phyloP scores from a whole-genome alignment of 2,888 invertebrate species.

The Liopterus haemorrhoidalis region DNA sequence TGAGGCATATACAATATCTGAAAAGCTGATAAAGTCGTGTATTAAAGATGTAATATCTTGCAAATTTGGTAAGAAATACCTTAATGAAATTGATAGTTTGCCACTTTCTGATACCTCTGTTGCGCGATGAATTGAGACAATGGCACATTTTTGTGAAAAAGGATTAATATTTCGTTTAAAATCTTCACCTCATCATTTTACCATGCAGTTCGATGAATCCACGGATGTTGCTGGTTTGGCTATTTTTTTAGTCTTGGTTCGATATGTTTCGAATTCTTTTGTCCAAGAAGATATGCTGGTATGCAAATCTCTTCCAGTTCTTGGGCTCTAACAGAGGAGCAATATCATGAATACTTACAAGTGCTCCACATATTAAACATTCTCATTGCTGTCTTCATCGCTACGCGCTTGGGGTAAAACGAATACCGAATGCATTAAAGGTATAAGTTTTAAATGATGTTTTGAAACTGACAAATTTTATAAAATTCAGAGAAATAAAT shows the following conservation, averaged over 20 bases:
- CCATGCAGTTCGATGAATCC: slow-evolving; percentile 36
- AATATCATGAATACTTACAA: too few relatives aligned
- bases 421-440: too few relatives aligned
- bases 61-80: slow-evolving; percentile 37
- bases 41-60: slow-evolving; percentile 32
- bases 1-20: slow-evolving; percentile 37
- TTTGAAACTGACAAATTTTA: too few relatives aligned
- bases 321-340: too few relatives aligned
- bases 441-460: too few relatives aligned
- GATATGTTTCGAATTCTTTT: slow-evolving; percentile 36
- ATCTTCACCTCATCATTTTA: slow-evolving; percentile 29
- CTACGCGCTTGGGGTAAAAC: too few relatives aligned
- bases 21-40: slow-evolving; percentile 32
- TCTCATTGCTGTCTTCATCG: too few relatives aligned
- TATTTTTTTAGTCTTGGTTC: slow-evolving; percentile 36
- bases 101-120: slow-evolving; percentile 38
- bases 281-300: slow-evolving; percentile 27
- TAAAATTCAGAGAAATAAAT: too few relatives aligned
- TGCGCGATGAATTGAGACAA: slow-evolving; percentile 36
- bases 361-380: too few relatives aligned
- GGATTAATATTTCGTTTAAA: slow-evolving; percentile 31
- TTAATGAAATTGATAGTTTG: slow-evolving; percentile 35
- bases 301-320: too few relatives aligned
- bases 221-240: slow-evolving; percentile 33
- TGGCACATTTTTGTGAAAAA: too few relatives aligned